These are phyloP conservation scores for Hyposmocoma kahamanoa DNA, from an alignment of 1,140 invertebrate genomes.

Conservation along the genomic window DNA sequence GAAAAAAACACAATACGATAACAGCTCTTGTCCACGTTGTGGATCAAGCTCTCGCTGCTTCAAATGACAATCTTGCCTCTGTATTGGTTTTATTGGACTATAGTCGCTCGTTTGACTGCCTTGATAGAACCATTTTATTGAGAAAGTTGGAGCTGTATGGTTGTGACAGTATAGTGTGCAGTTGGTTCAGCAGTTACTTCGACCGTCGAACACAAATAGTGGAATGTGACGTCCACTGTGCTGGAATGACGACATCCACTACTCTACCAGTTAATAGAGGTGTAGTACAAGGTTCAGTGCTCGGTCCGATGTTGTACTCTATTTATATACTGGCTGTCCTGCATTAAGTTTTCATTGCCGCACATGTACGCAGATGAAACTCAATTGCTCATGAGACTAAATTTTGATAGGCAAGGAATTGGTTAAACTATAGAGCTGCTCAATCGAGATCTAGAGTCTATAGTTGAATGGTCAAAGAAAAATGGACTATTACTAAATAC, in stretches of 20 bases:
- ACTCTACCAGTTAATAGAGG: neutral
- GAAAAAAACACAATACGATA: neutral
- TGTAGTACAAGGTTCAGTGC: neutral
- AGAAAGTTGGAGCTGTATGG: neutral
- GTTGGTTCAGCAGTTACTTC: neutral
- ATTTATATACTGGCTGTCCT: no score
- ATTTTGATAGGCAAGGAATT: no score
- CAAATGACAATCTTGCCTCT: neutral
- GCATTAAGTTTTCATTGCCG: no score
- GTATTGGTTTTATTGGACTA: neutral
- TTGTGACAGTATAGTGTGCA: neutral
- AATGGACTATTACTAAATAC: no score
- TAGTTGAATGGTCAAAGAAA: no score
- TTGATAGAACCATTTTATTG: neutral
- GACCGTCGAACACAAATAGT: neutral
- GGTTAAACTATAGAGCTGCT: no score
- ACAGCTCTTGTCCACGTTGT: neutral
- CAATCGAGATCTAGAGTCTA: no score
- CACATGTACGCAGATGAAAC: no score
- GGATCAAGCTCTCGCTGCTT: neutral
- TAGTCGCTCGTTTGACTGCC: neutral
- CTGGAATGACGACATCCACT: neutral
- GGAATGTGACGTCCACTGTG: neutral
- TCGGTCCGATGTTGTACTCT: neutral
- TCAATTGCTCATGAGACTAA: no score